phyloP scores from a whole-genome alignment of 2,797 vertebrate genomes.

The Rhabdophis nuchalis region DNA sequence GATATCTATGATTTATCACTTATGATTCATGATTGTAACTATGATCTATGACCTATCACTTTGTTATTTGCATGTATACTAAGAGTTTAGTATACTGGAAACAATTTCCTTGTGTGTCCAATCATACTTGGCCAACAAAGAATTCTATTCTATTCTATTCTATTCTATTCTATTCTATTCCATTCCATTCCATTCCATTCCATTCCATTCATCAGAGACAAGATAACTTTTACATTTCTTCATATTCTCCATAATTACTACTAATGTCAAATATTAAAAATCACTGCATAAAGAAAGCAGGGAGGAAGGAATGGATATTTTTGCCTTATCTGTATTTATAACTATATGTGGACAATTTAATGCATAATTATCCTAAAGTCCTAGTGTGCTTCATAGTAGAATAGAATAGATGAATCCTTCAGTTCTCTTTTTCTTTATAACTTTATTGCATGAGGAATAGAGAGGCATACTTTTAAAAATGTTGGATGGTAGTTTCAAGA shows the following conservation, averaged over 20 bases:
- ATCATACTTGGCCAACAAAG: not conserved
- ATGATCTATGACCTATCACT: not conserved
- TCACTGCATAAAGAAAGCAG: not conserved
- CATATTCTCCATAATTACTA: not conserved
- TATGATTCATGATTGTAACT: not conserved
- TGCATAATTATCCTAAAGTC: not conserved
- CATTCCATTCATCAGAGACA: not conserved
- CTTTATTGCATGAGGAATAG: not conserved
- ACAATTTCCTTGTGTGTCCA: not conserved
- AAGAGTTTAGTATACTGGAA: not conserved
- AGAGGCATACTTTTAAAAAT: not conserved
- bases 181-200: rapidly evolving
- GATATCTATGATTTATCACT: no score
- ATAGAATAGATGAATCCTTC: not conserved
- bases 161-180: no score
- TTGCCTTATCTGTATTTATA: not conserved
- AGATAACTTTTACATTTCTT: not conserved
- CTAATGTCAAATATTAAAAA: not conserved
- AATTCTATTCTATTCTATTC: not conserved
- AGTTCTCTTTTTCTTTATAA: not conserved
- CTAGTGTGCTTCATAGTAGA: not conserved
- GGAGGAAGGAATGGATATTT: not conserved
- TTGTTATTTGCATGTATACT: not conserved
- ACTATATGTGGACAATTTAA: not conserved
- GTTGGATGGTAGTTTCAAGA: not conserved